Base-by-base conservation (phyloP, 2,113 vertebrate species). In the Otus sunia region DNA sequence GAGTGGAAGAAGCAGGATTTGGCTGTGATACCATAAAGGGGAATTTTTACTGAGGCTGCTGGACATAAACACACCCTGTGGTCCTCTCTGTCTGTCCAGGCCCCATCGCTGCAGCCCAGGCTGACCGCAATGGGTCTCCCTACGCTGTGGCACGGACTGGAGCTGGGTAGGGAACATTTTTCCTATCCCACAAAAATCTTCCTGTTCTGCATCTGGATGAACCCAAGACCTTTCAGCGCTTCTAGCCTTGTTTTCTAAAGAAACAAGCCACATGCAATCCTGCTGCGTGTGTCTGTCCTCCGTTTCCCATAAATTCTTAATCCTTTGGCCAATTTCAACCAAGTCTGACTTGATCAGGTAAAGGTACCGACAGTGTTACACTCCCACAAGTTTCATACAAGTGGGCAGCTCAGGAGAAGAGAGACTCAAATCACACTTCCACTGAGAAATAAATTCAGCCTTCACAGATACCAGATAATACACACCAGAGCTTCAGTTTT, bases 161-260 rank as follows among this genome's bases (percentile, higher is more conserved):
- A 92, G 78, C 53, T 52, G 83, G 83, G 92, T 83, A 95, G 68
- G 50, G 30, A 90, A 85, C 67, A 74, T 81, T 78, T 53, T 59
- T 74, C 64, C 80, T 55, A 66, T 52, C 30, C 87, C 94, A 94
- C 69, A 71, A 80, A 91, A 89, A 78, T 91, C 87, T 66, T 66
- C 89, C 68, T 93, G 80, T 45, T 74, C 80, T 34, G 37, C 87
- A 62, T 20, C 64, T n/a, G 64, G 56, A 58, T 45, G 64, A 86
- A 74, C 76, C 68, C 71, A 10, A 86, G 43, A 49, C 23, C 36
- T 63, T 56, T 15, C 75, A 56, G 41, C 12, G 1, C 67, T 80
- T 47, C 39, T 26, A 8, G 23, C 16, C n/a, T 59, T 22, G 39
- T 32, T 91, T 73, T 69, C 88, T 85, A 10, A 49, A 78, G 86